These are phyloP conservation scores for Ormyrus pomaceus DNA, from an alignment of 2,888 invertebrate species.

Conservation along the genomic window DNA sequence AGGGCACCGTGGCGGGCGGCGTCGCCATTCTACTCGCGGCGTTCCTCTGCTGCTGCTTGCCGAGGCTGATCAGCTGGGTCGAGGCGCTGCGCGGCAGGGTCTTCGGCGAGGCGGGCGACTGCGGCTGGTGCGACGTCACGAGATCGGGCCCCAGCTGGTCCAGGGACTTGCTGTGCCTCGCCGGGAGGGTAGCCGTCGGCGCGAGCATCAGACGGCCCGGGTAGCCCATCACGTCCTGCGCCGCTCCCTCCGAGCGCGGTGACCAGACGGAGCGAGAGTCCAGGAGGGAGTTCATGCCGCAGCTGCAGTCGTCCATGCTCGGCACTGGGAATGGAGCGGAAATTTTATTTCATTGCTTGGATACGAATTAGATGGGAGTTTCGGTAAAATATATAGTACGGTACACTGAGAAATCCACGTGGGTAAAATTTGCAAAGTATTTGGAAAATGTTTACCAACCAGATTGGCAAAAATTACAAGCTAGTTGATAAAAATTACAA, in stretches of 20 bases:
- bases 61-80: slow-evolving; percentile 74
- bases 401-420: no score
- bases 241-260: slow-evolving; percentile 73
- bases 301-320: slow-evolving; percentile 81
- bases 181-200: slow-evolving; percentile 77
- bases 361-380: no score
- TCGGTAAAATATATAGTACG: no score
- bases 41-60: slow-evolving; percentile 51
- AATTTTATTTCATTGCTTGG: neutral
- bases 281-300: slow-evolving; percentile 80
- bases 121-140: slow-evolving; percentile 67
- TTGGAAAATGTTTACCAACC: no score
- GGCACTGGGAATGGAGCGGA: slow-evolving; percentile 61
- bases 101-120: slow-evolving; percentile 68
- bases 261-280: slow-evolving; percentile 81
- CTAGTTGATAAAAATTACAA: no score
- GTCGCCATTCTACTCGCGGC: slow-evolving; percentile 62
- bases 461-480: no score
- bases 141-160: slow-evolving; percentile 83
- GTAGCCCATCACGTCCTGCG: slow-evolving; percentile 77
- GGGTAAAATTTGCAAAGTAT: no score
- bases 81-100: slow-evolving; percentile 74
- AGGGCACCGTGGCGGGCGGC: slow-evolving; percentile 68
- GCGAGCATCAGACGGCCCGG: slow-evolving; percentile 69
- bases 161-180: slow-evolving; percentile 88